Evolutionary conservation across 2,888 invertebrate species (phyloP).

Genomic region (Lysandra bellargus): DNA sequence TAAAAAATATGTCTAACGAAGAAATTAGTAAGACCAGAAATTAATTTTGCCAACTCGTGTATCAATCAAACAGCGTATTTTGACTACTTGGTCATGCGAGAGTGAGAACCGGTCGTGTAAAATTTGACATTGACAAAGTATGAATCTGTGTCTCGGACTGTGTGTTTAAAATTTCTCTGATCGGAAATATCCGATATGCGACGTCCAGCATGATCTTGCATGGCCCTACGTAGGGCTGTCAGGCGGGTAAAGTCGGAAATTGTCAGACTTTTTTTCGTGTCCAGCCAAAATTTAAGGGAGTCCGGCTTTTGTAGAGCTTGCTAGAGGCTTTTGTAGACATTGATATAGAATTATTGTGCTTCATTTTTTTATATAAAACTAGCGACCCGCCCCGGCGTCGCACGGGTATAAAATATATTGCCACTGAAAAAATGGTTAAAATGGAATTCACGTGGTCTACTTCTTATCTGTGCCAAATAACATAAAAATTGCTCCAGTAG

Average conservation of each 20-base stretch:
- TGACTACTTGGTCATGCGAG: neutral
- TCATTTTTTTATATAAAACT: too few relatives aligned
- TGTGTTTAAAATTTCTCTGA: neutral
- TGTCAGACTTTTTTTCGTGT: neutral
- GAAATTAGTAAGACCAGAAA: neutral
- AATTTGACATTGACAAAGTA: slow-evolving; percentile 7
- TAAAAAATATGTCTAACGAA: neutral
- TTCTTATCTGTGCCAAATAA: too few relatives aligned
- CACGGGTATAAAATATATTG: too few relatives aligned
- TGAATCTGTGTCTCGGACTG: neutral
- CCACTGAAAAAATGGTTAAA: too few relatives aligned
- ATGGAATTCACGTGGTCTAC: too few relatives aligned
- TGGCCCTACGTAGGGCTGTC: neutral
- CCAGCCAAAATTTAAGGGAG: neutral
- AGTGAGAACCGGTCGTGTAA: slow-evolving; percentile 17
- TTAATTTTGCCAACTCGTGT: neutral
- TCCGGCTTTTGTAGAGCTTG: too few relatives aligned
- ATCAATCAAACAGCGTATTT: neutral
- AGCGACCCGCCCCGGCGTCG: too few relatives aligned
- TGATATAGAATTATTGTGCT: too few relatives aligned
- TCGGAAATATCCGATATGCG: neutral
- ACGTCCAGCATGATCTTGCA: neutral
- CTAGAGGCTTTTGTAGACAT: too few relatives aligned
- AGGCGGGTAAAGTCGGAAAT: neutral
- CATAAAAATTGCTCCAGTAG: too few relatives aligned